Evolutionary conservation across 1,140 invertebrate species (phyloP).

Genomic region (Zaprionus vittiger): DNA sequence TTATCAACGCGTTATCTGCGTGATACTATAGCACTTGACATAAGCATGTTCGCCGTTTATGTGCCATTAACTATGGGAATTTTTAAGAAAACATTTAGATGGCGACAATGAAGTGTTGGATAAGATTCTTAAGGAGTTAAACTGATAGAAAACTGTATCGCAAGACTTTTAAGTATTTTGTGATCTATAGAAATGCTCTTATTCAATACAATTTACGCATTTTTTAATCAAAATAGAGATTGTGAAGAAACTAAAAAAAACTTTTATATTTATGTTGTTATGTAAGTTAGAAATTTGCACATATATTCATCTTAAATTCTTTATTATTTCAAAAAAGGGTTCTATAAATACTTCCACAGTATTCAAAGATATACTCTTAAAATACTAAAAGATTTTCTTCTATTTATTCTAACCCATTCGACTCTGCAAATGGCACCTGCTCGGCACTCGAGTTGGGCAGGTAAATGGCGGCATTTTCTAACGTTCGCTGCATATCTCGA

Average conservation of each 20-base stretch:
- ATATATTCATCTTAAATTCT: background rate
- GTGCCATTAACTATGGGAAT: background rate
- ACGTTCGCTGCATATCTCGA: slow-evolving; percentile 6
- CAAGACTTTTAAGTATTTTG: too few relatives aligned
- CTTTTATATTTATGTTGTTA: background rate
- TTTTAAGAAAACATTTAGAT: background rate
- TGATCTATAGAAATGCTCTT: too few relatives aligned
- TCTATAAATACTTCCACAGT: background rate
- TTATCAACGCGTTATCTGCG: slow-evolving; percentile 1
- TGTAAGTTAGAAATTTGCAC: background rate
- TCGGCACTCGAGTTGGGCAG: slow-evolving; percentile 19
- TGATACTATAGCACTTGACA: background rate
- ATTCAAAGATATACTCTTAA: background rate
- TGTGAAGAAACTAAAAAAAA: background rate
- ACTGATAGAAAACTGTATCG: background rate
- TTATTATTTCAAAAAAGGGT: too few relatives aligned
- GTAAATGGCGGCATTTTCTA: slow-evolving; percentile 32
- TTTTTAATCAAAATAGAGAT: too few relatives aligned
- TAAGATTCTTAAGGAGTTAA: background rate
- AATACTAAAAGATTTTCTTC: background rate
- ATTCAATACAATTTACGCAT: too few relatives aligned
- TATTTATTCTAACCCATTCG: slow-evolving; percentile 1
- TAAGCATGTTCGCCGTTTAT: background rate
- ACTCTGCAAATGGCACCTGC: slow-evolving; percentile 32
- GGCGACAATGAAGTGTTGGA: background rate